Percentiles rank a stretch among this genome's conserved stretches.
Evolutionary conservation across 2,113 vertebrate genomes (phyloP).

Genomic region (Sardina pilchardus): DNA sequence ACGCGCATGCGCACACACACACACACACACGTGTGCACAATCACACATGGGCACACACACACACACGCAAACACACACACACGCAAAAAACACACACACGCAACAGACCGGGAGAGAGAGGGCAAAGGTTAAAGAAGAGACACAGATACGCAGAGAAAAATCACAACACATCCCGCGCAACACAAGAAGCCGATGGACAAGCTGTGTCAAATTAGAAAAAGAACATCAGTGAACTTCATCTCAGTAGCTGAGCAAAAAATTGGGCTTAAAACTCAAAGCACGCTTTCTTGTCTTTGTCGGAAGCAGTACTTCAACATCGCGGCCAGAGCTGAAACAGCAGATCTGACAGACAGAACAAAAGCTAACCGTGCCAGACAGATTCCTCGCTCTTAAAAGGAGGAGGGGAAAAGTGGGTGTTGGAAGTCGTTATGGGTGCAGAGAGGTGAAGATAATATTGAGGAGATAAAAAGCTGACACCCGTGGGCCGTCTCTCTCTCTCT

Average conservation of each 20-base stretch:
- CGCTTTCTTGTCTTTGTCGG: background rate
- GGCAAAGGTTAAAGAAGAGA: background rate
- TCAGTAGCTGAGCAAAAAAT: background rate
- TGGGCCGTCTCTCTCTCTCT: too few species aligned
- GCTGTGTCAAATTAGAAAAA: background rate
- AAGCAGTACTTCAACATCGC: background rate
- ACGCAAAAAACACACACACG: background rate
- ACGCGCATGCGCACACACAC: too few species aligned
- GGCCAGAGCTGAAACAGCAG: background rate
- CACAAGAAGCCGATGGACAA: background rate
- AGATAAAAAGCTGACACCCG: background rate
- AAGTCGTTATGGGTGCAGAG: background rate
- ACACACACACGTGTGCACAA: too few species aligned
- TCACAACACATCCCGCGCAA: too few species aligned
- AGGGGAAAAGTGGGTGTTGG: background rate
- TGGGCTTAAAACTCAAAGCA: background rate
- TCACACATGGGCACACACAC: too few species aligned
- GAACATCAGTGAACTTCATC: background rate
- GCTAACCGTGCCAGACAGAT: background rate
- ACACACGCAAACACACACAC: background rate
- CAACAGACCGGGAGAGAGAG: too few species aligned
- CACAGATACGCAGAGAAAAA: too few species aligned
- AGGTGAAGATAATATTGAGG: background rate
- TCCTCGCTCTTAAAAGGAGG: background rate
- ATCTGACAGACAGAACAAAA: background rate